These are phyloP conservation scores for Drosophila hamatofila DNA, from an alignment of 2,888 invertebrate species.

Conservation along the genomic window DNA sequence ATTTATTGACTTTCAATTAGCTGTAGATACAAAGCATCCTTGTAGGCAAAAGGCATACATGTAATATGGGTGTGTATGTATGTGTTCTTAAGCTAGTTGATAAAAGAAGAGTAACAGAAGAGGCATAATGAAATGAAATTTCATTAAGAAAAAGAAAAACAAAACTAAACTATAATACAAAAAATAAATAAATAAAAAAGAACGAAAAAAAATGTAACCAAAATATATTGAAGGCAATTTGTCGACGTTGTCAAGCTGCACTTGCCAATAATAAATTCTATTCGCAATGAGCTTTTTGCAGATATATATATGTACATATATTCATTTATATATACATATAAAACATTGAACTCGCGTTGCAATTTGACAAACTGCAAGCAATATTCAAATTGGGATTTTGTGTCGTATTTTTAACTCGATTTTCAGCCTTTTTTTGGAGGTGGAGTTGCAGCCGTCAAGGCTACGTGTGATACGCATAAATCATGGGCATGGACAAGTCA, in stretches of 20 bases:
- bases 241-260: constrained; percentile 41
- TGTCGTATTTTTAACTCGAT: constrained; percentile 6
- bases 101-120: constrained; percentile 17
- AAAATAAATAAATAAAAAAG: background rate
- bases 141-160: constrained; percentile 20
- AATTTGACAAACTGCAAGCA: constrained; percentile 68
- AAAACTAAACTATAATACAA: constrained; percentile 10
- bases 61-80: background rate
- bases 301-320: constrained; percentile 9
- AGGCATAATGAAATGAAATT: constrained; percentile 25
- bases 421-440: constrained; percentile 18
- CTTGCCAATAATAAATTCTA: constrained; percentile 65
- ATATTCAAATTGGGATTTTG: constrained; percentile 55
- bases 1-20: constrained; percentile 82
- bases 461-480: constrained; percentile 56
- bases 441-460: constrained; percentile 58
- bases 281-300: constrained; percentile 29
- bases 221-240: constrained; percentile 53
- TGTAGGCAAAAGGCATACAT: constrained; percentile 44
- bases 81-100: constrained; percentile 49
- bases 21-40: constrained; percentile 65
- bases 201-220: background rate
- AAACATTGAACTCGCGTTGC: constrained; percentile 39
- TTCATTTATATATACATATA: constrained; percentile 10
- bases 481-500: constrained; percentile 56